Conservation (phyloP, 30 jellyfish, hydroid and myxozoan species). For the Chrysaora quinquecirrha region DNA sequence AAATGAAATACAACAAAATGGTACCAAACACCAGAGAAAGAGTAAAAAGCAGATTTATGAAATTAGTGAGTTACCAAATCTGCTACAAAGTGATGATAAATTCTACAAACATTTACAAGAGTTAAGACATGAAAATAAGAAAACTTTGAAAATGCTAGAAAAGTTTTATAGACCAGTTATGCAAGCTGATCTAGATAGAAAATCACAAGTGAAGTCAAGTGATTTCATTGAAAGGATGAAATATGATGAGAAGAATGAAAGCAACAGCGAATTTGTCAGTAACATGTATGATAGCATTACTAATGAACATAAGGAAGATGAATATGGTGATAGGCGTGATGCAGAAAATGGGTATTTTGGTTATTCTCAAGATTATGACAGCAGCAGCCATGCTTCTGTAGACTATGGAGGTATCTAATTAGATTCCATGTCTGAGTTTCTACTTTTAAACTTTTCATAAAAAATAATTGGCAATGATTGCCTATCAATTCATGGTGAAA, state of each 20-base stretch:
- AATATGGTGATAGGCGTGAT: neutral
- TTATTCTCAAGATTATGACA: neutral
- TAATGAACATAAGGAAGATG: neutral
- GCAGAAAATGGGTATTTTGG: too few species aligned
- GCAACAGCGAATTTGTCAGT: slow-evolving; percentile 5
- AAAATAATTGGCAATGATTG: too few species aligned
- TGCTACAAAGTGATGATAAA: slow-evolving; percentile 77
- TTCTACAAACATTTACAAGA: slow-evolving; percentile 79
- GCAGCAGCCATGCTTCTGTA: neutral
- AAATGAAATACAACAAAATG: neutral
- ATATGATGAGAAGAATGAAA: slow-evolving; percentile 20
- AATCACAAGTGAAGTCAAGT: neutral
- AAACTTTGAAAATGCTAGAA: slow-evolving; percentile 78
- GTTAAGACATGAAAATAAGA: slow-evolving; percentile 81
- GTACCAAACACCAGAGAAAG: neutral
- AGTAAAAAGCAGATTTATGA: neutral
- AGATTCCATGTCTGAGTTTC: too few species aligned
- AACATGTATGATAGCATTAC: slow-evolving; percentile 23
- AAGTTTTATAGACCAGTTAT: slow-evolving; percentile 49
- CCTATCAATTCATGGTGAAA: too few species aligned
- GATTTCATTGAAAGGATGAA: slow-evolving; percentile 30
- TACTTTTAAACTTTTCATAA: too few species aligned
- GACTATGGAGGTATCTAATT: neutral
- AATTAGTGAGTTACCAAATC: slow-evolving; percentile 38
- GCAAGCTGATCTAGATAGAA: neutral